Conservation (phyloP, 2,797 vertebrate genomes). For the Chromobotia macracanthus region DNA sequence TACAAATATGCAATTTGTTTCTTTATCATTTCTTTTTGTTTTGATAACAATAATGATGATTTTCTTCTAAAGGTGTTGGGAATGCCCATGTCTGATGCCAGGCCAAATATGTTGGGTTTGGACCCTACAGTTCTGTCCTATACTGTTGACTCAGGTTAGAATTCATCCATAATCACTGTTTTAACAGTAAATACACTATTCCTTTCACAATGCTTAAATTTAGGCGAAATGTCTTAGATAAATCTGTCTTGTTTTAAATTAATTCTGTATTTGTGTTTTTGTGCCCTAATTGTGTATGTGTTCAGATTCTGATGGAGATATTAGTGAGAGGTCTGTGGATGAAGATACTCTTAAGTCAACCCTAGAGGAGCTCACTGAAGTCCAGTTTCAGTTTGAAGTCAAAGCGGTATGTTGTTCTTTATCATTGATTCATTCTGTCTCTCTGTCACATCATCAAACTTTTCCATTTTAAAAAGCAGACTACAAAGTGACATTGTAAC, state of each 20-base stretch:
- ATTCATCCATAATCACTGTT: not conserved
- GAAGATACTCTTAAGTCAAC: conserved; percentile 65
- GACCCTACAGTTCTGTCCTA: conserved; percentile 73
- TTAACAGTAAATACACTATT: not conserved
- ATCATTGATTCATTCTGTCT: not conserved
- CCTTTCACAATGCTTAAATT: too few species aligned
- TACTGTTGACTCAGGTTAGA: conserved; percentile 81
- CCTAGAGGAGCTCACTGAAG: conserved; percentile 84
- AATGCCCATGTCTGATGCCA: conserved; percentile 67
- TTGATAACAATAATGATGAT: conserved; percentile 2
- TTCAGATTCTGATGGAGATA: conserved; percentile 89
- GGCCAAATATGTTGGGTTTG: conserved; percentile 65
- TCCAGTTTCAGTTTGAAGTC: conserved; percentile 91
- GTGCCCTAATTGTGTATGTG: conserved; percentile 14
- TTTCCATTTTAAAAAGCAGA: not conserved
- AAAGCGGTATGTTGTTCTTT: conserved; percentile 76
- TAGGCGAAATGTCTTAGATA: not conserved
- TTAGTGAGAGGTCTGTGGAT: conserved; percentile 75
- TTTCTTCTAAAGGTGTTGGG: conserved; percentile 65
- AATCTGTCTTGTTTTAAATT: not conserved
- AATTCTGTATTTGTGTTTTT: not conserved
- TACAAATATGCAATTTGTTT: not conserved
- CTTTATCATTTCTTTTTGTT: not conserved
- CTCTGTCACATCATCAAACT: not conserved
- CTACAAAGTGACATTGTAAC: not conserved